A percentile compares a stretch with the other conserved stretches of the same genome.
phyloP scores from a whole-genome alignment of 2,113 vertebrate genomes.

The Pandion haliaetus region DNA sequence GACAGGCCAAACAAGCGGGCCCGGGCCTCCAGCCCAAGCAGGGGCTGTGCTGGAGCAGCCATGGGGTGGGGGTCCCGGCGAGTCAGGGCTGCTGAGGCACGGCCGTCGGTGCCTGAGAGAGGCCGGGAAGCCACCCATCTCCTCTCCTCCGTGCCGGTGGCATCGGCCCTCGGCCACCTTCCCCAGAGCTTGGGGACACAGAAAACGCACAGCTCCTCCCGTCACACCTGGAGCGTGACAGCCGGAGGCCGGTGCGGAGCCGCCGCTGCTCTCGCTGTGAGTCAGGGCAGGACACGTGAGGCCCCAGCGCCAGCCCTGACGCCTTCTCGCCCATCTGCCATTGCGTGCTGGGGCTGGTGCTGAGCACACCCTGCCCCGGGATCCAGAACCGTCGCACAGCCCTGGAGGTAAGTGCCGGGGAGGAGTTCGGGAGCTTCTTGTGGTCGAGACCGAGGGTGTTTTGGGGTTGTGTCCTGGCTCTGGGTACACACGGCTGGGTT shows the following conservation, averaged over 20 bases:
- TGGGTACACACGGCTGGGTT: background rate
- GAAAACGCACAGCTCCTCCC: background rate
- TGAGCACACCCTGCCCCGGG: background rate
- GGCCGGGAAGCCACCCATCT: background rate
- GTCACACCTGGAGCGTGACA: rapidly evolving
- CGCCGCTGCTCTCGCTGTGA: rapidly evolving
- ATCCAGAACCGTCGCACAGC: background rate
- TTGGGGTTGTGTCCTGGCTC: background rate
- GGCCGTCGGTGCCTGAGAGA: rapidly evolving
- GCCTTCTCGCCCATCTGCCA: background rate
- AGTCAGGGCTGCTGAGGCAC: rapidly evolving
- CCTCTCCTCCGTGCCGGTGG: rapidly evolving
- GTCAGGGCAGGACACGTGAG: background rate
- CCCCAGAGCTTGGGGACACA: rapidly evolving
- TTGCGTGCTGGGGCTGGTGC: background rate
- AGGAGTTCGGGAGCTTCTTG: background rate
- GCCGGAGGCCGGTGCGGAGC: rapidly evolving
- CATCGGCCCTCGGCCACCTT: rapidly evolving
- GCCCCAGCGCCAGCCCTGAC: rapidly evolving
- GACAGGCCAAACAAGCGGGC: rapidly evolving
- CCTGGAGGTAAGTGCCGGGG: background rate
- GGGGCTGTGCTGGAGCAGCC: background rate
- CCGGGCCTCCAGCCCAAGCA: background rate
- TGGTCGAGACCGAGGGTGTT: background rate
- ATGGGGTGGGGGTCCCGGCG: rapidly evolving